Evolutionary conservation across 2,888 invertebrate species (phyloP), one percentile per base, ranked within the genome.

Genomic region (Tetheella fluctuosa): DNA sequence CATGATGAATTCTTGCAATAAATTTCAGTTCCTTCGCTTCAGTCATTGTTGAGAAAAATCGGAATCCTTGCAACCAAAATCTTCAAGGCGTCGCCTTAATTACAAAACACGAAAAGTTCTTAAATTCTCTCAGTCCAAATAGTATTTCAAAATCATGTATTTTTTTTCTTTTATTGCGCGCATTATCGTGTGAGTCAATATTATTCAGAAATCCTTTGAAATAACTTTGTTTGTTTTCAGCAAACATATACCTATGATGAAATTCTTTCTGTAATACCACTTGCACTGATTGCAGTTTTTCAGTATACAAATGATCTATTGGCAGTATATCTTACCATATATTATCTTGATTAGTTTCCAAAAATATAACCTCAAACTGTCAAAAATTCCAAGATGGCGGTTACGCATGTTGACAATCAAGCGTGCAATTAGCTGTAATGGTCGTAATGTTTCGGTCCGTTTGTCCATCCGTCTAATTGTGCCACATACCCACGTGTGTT

Each of bases 401-500:
- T 59, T 48, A 56, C 62, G 54, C 17, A 4, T 42, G 56, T 75
- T 73, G 72, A 65, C 62, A 71, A 64, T 68, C 67, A 69, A 70
- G 71, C 70, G 68, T 68, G 64, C 67, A 80, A 84, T 81, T 77
- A 76, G 59, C 60, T 39, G 58, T 63, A 66, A 64, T 67, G 61
- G 59, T 58, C 61, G 57, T 60, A 64, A 65, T 60, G 69, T 80
- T 73, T 69, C 77, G 72, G 77, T 77, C 69, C 68, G 76, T 73
- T 70, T 75, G 71, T 69, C 71, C 61, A 69, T 69, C 61, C 67
- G 73, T 70, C 76, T 77, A 79, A 77, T 73, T 73, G 72, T 73
- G 68, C 63, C 65, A 70, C 71, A 71, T 73, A 66, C 67, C 61
- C 69, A 80, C 76, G 73, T 76, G 78, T 70, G 72, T 73, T 80